Conservation (phyloP, 2,113 vertebrate genomes). For the Narcine bancroftii region DNA sequence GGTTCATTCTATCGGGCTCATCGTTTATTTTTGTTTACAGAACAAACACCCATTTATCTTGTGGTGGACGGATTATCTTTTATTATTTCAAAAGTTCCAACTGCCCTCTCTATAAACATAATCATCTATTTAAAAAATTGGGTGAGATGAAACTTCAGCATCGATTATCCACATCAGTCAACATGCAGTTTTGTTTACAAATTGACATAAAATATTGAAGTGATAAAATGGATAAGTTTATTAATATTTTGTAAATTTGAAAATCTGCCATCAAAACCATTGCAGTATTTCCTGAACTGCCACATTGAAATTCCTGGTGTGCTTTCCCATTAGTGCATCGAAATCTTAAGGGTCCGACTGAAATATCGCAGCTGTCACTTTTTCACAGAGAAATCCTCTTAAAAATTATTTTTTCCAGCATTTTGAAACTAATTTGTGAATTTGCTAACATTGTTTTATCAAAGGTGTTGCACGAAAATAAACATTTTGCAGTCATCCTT, state of each 20-base stretch:
- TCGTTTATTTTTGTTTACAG: neutral
- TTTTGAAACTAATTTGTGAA: neutral
- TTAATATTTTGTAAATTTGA: neutral
- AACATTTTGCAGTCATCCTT: neutral
- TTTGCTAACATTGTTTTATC: neutral
- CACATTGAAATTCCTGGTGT: neutral
- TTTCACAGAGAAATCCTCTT: neutral
- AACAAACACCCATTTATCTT: neutral
- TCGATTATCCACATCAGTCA: neutral
- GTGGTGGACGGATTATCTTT: neutral
- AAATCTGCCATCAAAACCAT: neutral
- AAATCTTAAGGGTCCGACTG: neutral
- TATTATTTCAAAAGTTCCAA: neutral
- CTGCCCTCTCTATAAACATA: neutral
- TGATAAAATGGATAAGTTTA: neutral
- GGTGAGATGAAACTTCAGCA: neutral
- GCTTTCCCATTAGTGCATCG: neutral
- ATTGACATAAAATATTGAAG: neutral
- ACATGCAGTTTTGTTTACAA: neutral
- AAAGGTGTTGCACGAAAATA: neutral
- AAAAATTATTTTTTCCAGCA: neutral
- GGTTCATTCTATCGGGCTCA: neutral
- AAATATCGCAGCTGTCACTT: neutral
- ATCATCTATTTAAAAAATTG: neutral
- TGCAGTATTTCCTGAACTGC: neutral